Evolutionary conservation across 2,888 invertebrate species (phyloP).

Genomic region (Coecobrya sp.): DNA sequence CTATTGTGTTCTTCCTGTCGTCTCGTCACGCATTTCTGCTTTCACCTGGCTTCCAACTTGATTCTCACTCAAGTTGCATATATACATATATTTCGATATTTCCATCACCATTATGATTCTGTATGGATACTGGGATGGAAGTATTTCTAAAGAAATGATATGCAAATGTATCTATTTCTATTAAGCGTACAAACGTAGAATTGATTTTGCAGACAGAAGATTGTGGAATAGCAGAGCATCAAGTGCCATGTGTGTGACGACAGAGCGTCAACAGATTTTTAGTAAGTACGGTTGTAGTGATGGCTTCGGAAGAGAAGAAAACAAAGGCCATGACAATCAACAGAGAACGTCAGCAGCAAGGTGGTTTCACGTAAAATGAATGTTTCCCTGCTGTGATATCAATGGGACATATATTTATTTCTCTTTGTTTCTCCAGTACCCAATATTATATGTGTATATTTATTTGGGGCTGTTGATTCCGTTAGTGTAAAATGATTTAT

Average conservation of each 20-base stretch:
- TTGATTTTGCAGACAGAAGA: neutral
- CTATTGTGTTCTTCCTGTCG: conserved; percentile 16
- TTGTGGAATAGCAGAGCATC: neutral
- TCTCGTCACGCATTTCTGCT: conserved; percentile 24
- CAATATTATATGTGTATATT: neutral
- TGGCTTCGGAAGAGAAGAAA: neutral
- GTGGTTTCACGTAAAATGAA: neutral
- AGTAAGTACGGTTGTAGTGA: no score
- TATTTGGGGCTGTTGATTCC: neutral
- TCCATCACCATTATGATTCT: no score
- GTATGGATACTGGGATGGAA: no score
- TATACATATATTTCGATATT: no score
- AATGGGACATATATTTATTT: neutral
- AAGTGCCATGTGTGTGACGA: neutral
- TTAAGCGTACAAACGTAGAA: neutral
- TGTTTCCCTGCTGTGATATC: neutral
- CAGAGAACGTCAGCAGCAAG: neutral
- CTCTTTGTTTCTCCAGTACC: neutral
- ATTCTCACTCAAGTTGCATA: neutral
- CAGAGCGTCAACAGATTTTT: neutral
- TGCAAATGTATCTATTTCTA: no score
- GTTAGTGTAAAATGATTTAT: neutral
- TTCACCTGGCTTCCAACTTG: neutral
- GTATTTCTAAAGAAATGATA: no score
- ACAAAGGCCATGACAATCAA: neutral